phyloP scores from a whole-genome alignment of 2,888 invertebrate genomes.

The Xylota sylvarum region DNA sequence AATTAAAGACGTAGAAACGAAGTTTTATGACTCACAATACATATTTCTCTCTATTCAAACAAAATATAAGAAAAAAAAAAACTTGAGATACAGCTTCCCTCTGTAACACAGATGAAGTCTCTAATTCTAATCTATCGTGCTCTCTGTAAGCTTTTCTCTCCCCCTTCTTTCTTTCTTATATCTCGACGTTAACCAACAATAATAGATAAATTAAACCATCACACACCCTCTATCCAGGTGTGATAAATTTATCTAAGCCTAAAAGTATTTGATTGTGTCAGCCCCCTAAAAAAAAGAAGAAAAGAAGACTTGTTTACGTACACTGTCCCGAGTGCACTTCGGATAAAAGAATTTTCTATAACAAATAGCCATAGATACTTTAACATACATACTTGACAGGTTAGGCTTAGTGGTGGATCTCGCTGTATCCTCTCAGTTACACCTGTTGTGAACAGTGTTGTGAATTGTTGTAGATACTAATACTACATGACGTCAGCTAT shows the following conservation, averaged over 20 bases:
- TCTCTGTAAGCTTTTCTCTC: not conserved
- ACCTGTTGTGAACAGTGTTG: slow-evolving; percentile 35
- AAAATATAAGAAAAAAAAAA: slow-evolving; percentile 10
- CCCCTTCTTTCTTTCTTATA: not conserved
- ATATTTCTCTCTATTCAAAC: slow-evolving; percentile 34
- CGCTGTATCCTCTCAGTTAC: slow-evolving; percentile 43
- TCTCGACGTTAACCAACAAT: not conserved
- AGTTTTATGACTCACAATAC: slow-evolving; percentile 53
- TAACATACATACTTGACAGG: slow-evolving; percentile 34
- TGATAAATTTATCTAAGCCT: slow-evolving; percentile 54
- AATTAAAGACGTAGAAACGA: slow-evolving; percentile 51
- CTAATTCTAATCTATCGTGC: slow-evolving; percentile 37
- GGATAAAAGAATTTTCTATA: slow-evolving; percentile 45
- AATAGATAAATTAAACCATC: slow-evolving; percentile 39
- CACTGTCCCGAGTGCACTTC: slow-evolving; percentile 6
- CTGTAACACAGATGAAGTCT: slow-evolving; percentile 27
- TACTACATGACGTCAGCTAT: slow-evolving; percentile 60
- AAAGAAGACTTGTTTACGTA: slow-evolving; percentile 49
- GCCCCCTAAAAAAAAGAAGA: not conserved
- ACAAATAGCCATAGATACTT: slow-evolving; percentile 28
- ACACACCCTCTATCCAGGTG: slow-evolving; percentile 52
- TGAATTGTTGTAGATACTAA: slow-evolving; percentile 26
- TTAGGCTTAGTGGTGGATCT: not conserved
- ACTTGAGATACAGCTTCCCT: slow-evolving; percentile 60
- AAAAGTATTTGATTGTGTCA: slow-evolving; percentile 32